phyloP scores from a whole-genome alignment of 2,113 vertebrate species.

The Corythornis cristatus region DNA sequence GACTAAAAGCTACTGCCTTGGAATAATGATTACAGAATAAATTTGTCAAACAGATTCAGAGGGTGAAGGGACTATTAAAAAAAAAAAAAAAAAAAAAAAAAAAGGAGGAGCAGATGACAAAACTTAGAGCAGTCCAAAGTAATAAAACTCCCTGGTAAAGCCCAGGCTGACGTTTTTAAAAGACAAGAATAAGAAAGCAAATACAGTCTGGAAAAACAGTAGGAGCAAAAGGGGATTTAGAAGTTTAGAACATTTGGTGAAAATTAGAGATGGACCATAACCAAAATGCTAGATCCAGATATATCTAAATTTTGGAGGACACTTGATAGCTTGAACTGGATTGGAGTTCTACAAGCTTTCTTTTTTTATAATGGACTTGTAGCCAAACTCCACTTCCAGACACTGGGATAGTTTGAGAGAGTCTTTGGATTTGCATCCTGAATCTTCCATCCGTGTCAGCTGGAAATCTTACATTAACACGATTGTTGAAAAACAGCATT shows the following conservation, averaged over 20 bases:
- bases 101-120: neutral
- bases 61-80: too few species aligned
- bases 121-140: neutral
- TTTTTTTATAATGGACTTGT: neutral
- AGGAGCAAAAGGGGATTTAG: neutral
- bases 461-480: neutral
- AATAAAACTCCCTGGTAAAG: neutral
- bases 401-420: neutral
- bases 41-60: neutral
- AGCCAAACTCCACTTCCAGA: neutral
- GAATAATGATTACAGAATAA: neutral
- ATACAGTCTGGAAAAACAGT: neutral
- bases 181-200: neutral
- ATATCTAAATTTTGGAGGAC: neutral
- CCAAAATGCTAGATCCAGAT: neutral
- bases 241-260: slow-evolving; percentile 16
- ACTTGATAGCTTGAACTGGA: slow-evolving; percentile 11
- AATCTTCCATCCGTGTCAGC: slow-evolving; percentile 28
- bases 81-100: too few species aligned
- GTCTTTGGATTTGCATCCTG: neutral
- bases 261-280: neutral
- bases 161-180: neutral
- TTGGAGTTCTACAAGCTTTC: neutral
- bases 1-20: neutral
- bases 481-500: neutral